Conservation (phyloP, 2,797 vertebrate species). For the Dendrocincla fuliginosa region DNA sequence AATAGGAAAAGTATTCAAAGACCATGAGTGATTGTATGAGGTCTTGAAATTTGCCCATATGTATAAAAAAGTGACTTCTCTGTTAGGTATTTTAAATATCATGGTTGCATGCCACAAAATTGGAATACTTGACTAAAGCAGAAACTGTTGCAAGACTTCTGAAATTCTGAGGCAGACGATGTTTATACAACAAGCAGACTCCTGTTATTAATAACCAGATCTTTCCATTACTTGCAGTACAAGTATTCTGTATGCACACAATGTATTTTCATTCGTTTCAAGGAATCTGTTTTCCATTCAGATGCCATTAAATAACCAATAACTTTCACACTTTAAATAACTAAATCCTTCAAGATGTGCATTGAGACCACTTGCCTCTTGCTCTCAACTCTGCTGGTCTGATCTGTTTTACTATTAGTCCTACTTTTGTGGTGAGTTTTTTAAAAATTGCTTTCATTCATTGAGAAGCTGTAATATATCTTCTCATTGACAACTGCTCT, state of each 20-base stretch:
- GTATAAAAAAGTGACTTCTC: not conserved
- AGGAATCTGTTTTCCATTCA: slow-evolving; percentile 62
- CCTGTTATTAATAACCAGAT: slow-evolving; percentile 58
- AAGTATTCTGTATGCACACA: slow-evolving; percentile 13
- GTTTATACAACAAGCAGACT: slow-evolving; percentile 60
- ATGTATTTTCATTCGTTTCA: not conserved
- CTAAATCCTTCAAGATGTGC: slow-evolving; percentile 57
- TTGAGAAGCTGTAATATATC: not conserved
- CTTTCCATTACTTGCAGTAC: slow-evolving; percentile 64
- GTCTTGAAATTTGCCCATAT: not conserved
- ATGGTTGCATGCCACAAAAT: not conserved
- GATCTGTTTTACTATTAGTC: not conserved
- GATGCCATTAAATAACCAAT: slow-evolving; percentile 46
- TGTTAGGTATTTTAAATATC: slow-evolving; percentile 16
- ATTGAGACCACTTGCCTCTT: slow-evolving; percentile 19
- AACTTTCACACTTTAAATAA: slow-evolving; percentile 62
- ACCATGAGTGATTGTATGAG: not conserved
- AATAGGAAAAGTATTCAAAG: slow-evolving; percentile 42
- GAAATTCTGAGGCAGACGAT: slow-evolving; percentile 25
- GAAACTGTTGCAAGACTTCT: slow-evolving; percentile 27
- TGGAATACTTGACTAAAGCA: slow-evolving; percentile 21
- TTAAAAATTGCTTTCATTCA: slow-evolving; percentile 18
- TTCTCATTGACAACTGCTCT: not conserved
- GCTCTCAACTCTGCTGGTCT: not conserved
- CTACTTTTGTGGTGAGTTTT: not conserved